Percentiles rank a stretch among this genome's conserved stretches.
These are phyloP conservation scores for Acipenser transmontanus DNA, from an alignment of 2,797 vertebrate genomes.

Conservation along the genomic window DNA sequence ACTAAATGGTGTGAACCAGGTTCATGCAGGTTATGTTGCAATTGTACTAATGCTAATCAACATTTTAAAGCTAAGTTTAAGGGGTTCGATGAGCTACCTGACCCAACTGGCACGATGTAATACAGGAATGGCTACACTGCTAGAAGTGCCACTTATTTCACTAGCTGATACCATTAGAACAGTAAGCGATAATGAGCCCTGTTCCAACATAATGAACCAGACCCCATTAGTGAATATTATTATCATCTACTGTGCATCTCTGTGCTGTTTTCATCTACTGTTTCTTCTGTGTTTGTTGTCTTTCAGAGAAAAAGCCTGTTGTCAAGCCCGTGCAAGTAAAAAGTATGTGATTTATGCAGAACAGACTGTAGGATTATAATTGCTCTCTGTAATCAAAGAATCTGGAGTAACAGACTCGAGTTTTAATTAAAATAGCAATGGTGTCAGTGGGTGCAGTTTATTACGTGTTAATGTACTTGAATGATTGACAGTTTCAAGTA, in stretches of 20 bases:
- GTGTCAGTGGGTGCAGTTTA: no score
- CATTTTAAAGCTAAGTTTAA: background rate
- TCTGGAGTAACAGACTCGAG: no score
- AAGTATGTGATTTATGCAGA: slow-evolving; percentile 15
- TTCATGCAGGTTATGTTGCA: no score
- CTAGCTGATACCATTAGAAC: background rate
- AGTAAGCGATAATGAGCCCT: background rate
- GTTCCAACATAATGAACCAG: background rate
- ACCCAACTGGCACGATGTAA: background rate
- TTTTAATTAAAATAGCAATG: no score
- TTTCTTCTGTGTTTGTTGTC: background rate
- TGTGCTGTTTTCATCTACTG: background rate
- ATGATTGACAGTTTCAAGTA: no score
- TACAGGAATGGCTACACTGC: background rate
- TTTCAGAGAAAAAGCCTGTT: slow-evolving; percentile 14
- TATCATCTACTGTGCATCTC: background rate
- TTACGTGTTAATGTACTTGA: no score
- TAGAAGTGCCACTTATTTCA: background rate
- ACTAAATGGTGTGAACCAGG: no score
- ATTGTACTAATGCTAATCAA: no score
- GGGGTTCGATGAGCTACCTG: background rate
- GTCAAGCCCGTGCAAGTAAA: slow-evolving; percentile 10
- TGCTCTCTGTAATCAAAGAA: no score
- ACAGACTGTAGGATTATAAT: background rate
- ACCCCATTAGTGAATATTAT: background rate